Percentiles rank a stretch among this genome's conserved stretches.
Evolutionary conservation across 2,797 vertebrate genomes (phyloP).

Genomic region (Menidia menidia): DNA sequence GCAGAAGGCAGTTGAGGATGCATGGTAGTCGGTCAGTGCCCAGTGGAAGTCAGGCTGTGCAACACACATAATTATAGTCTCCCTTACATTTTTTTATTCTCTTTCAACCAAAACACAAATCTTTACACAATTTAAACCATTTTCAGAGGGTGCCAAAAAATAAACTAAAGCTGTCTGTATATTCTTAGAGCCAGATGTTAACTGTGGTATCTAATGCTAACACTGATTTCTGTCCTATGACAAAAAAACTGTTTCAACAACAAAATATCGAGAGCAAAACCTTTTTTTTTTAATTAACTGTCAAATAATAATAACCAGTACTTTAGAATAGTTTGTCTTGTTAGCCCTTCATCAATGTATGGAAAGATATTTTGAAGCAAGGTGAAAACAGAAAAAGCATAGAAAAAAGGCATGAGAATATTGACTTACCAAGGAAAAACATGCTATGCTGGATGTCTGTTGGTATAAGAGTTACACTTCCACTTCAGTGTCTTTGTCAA

Average conservation of each 20-base stretch:
- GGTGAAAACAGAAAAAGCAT: constrained; percentile 2
- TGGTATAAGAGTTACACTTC: constrained; percentile 46
- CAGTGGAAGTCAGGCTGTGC: constrained; percentile 48
- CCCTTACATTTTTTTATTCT: not conserved
- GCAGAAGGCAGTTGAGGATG: constrained; percentile 21
- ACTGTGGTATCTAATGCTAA: constrained; percentile 13
- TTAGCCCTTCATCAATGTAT: constrained; percentile 7
- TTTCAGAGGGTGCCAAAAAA: constrained; percentile 34
- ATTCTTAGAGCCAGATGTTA: not conserved
- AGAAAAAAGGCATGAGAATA: constrained; percentile 35
- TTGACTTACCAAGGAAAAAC: constrained; percentile 84
- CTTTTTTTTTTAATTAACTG: constrained; percentile 9
- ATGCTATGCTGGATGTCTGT: constrained; percentile 63
- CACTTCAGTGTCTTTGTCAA: constrained; percentile 57
- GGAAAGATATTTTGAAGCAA: not conserved
- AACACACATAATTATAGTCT: constrained; percentile 38
- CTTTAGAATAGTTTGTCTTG: constrained; percentile 22
- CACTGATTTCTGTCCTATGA: constrained; percentile 12
- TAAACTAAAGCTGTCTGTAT: constrained; percentile 8
- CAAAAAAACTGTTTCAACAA: constrained; percentile 8
- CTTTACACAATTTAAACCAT: constrained; percentile 36
- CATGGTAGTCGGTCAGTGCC: constrained; percentile 49
- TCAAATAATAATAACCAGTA: not conserved
- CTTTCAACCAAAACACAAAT: constrained; percentile 26
- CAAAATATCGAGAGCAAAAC: not conserved